These are phyloP conservation scores for Electrona antarctica DNA, from an alignment of 2,113 vertebrate genomes.

Conservation along the genomic window DNA sequence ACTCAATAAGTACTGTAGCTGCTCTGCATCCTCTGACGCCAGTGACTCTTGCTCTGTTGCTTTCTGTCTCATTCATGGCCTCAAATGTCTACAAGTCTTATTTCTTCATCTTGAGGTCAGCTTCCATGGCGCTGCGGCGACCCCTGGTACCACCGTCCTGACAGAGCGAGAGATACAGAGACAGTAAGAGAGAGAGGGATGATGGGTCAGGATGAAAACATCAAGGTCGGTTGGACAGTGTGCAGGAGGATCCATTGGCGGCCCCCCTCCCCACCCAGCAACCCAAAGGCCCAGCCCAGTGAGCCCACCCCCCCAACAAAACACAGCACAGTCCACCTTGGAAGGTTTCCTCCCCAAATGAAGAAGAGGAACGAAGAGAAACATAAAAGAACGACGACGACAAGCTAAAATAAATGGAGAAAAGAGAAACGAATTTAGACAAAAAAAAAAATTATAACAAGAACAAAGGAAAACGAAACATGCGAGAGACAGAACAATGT, in stretches of 20 bases:
- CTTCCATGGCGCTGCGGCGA: constrained; percentile 97
- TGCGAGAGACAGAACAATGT: constrained; percentile 35
- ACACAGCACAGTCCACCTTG: constrained; percentile 56
- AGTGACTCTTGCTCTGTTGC: constrained; percentile 4
- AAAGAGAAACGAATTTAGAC: constrained; percentile 51
- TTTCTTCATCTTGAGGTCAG: constrained; percentile 99
- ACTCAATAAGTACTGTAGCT: constrained; percentile 15
- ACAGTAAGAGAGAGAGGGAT: neutral
- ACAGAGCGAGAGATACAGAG: constrained; percentile 26
- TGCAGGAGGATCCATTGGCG: constrained; percentile 25
- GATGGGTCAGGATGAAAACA: neutral
- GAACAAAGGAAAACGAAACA: constrained; percentile 27
- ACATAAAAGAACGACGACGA: constrained; percentile 31
- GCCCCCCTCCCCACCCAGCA: constrained; percentile 1
- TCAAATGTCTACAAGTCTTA: constrained; percentile 67
- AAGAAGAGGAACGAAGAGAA: constrained; percentile 41
- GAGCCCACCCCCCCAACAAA: constrained; percentile 31
- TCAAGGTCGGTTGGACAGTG: constrained; percentile 30
- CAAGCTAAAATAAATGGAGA: constrained; percentile 16
- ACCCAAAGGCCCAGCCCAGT: constrained; percentile 2
- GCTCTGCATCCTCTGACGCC: constrained; percentile 11
- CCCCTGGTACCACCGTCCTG: constrained; percentile 96
- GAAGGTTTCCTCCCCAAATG: constrained; percentile 61
- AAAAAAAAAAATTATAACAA: constrained; percentile 25
- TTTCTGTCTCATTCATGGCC: constrained; percentile 3